These are phyloP conservation scores for Megathymus violae DNA, from an alignment of 1,140 invertebrate genomes.

Conservation along the genomic window DNA sequence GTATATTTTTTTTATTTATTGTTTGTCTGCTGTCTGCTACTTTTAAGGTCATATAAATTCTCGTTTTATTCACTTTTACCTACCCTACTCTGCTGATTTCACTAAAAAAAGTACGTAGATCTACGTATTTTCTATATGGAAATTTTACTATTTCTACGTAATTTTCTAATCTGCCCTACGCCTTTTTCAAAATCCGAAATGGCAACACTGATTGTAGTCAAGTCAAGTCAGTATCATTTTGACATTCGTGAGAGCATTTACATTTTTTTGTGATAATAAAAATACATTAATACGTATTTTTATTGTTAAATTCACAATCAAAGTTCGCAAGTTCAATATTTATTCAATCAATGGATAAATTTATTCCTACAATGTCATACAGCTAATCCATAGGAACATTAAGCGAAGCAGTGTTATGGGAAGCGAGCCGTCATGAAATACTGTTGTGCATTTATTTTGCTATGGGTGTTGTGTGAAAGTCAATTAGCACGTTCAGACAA, in stretches of 20 bases:
- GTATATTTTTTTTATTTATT: no score
- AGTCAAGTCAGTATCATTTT: not conserved
- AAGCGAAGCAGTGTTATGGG: slow-evolving; percentile 59
- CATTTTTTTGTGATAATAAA: not conserved
- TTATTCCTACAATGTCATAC: slow-evolving; percentile 17
- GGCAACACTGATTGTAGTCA: no score
- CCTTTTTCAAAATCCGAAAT: no score
- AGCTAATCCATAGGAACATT: slow-evolving; percentile 24
- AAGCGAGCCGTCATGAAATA: slow-evolving; percentile 73
- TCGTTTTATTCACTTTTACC: no score
- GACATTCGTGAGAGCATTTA: not conserved
- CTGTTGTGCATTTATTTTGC: slow-evolving; percentile 68
- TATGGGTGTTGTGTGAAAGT: slow-evolving; percentile 61
- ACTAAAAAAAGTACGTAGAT: no score
- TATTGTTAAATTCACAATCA: slow-evolving; percentile 4
- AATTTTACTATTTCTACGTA: no score
- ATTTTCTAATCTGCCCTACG: no score
- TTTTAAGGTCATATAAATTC: no score
- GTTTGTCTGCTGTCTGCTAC: no score
- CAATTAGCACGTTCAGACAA: slow-evolving; percentile 51
- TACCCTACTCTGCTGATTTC: no score
- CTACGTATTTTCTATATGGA: no score
- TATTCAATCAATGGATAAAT: not conserved
- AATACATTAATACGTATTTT: slow-evolving; percentile 7
- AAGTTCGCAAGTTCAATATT: not conserved